These are phyloP conservation scores for Catharus ustulatus DNA, from an alignment of 2,797 vertebrate species.

Conservation along the genomic window DNA sequence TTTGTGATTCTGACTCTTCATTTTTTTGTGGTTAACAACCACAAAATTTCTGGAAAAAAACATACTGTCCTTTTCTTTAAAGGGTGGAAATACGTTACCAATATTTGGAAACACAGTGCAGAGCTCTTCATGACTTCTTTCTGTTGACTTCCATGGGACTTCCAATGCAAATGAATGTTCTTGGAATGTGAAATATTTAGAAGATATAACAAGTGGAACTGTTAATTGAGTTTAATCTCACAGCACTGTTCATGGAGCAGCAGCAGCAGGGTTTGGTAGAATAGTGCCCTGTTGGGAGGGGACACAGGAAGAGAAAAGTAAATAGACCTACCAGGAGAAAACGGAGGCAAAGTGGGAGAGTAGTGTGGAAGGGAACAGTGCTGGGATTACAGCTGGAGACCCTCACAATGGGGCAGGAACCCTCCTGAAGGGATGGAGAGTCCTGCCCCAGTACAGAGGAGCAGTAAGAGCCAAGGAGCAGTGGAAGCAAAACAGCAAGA, in stretches of 20 bases:
- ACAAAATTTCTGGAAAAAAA: not conserved
- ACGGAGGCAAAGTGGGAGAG: not conserved
- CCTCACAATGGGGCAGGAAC: not conserved
- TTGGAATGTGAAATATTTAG: not conserved
- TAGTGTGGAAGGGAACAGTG: not conserved
- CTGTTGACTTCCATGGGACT: not conserved
- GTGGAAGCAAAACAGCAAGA: not conserved
- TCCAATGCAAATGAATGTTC: not conserved
- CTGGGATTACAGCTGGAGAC: not conserved
- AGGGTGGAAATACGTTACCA: not conserved
- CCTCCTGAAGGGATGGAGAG: not conserved
- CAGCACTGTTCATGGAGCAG: accelerated
- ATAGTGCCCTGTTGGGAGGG: not conserved
- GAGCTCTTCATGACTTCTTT: not conserved
- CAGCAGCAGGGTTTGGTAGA: not conserved
- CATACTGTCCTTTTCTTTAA: accelerated
- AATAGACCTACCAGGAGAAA: not conserved
- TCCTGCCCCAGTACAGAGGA: not conserved
- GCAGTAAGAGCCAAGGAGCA: not conserved
- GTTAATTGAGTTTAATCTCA: not conserved
- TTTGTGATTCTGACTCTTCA: not conserved
- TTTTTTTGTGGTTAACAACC: not conserved
- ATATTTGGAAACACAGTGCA: not conserved
- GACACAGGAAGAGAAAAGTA: not conserved
- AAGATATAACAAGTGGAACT: not conserved